Conservation (phyloP, 1,140 invertebrate genomes). For the Drosophila melanica region DNA sequence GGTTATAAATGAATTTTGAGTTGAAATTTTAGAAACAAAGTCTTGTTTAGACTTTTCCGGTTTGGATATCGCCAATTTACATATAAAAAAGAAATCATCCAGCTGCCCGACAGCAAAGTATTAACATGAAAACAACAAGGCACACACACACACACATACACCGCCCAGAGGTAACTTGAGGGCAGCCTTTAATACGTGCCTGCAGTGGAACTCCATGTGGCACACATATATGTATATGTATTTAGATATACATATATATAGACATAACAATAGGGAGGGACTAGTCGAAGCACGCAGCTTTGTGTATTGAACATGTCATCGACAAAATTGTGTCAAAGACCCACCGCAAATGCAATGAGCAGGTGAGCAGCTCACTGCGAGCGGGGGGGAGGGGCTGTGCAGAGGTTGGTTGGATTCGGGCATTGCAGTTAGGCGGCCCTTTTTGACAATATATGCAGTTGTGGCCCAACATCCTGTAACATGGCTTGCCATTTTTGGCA, state of each 20-base stretch:
- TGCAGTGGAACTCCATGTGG: slow-evolving; percentile 27
- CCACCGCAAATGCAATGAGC: slow-evolving; percentile 55
- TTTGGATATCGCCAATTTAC: slow-evolving; percentile 9
- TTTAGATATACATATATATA: slow-evolving; percentile 7
- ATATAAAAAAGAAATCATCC: slow-evolving; percentile 11
- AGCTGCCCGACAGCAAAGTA: neutral
- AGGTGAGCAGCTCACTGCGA: neutral
- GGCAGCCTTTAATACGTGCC: slow-evolving; percentile 66
- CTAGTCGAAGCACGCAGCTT: slow-evolving; percentile 75
- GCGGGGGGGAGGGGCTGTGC: neutral
- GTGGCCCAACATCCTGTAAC: slow-evolving; percentile 43
- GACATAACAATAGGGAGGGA: slow-evolving; percentile 62
- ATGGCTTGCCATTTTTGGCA: slow-evolving; percentile 52
- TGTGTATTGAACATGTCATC: slow-evolving; percentile 82
- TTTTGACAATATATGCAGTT: slow-evolving; percentile 75
- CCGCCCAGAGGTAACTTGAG: slow-evolving; percentile 4
- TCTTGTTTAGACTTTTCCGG: neutral
- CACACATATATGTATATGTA: neutral
- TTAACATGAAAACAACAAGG: neutral
- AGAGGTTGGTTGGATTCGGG: neutral
- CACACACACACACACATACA: neutral
- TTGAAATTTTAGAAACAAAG: too few relatives aligned
- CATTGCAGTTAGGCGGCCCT: slow-evolving; percentile 18
- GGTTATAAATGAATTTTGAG: too few relatives aligned
- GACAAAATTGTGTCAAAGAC: slow-evolving; percentile 77